Evolutionary conservation across 2,888 invertebrate genomes (phyloP).

Genomic region (Aproaerema taeniolella): DNA sequence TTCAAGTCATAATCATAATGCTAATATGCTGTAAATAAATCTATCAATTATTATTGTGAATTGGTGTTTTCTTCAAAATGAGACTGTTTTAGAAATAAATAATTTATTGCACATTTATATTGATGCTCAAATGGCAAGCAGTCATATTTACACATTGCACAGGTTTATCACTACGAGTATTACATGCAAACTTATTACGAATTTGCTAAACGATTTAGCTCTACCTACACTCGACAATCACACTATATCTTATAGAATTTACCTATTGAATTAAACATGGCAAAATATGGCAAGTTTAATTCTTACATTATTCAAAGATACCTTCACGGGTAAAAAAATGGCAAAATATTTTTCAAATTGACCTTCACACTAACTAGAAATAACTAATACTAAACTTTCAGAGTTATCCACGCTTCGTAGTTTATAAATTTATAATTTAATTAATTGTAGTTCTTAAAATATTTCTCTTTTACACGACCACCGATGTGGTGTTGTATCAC

Average conservation of each 20-base stretch:
- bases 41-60: conserved; percentile 31
- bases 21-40: conserved; percentile 58
- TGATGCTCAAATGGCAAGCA: conserved; percentile 29
- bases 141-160: conserved; percentile 35
- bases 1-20: conserved; percentile 4
- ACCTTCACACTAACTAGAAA: conserved; percentile 21
- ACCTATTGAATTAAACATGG: conserved; percentile 63
- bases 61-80: conserved; percentile 30
- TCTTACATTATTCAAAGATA: conserved; percentile 24
- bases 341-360: conserved; percentile 29
- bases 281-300: conserved; percentile 70
- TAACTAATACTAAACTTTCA: conserved; percentile 14
- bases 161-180: conserved; percentile 33
- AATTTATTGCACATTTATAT: conserved; percentile 49
- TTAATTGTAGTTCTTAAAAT: conserved; percentile 10
- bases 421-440: conserved; percentile 4
- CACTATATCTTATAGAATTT: conserved; percentile 9
- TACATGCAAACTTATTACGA: conserved; percentile 25
- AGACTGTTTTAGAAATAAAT: conserved; percentile 29
- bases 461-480: too few species aligned
- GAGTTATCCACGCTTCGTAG: conserved; percentile 19
- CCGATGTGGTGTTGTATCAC: conserved; percentile 41
- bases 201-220: conserved; percentile 22
- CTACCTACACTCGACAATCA: conserved; percentile 13
- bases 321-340: conserved; percentile 24